Percentiles rank a stretch among this genome's conserved stretches.
Conservation (phyloP, 2,888 invertebrate species). For the Euproctis similis region DNA sequence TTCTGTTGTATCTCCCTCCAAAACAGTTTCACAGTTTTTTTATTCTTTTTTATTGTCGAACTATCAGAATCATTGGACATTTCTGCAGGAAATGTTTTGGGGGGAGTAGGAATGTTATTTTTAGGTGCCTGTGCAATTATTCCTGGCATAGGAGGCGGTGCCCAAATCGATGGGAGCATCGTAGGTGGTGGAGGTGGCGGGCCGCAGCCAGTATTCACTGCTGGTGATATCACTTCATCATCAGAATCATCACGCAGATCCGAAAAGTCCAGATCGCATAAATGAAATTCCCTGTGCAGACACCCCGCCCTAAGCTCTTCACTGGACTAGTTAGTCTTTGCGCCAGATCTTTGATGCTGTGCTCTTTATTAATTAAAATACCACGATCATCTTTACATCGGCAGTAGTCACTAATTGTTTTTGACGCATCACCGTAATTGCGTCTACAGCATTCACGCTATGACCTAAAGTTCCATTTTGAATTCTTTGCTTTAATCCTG, state of each 20-base stretch:
- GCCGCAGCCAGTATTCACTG: conserved; percentile 78
- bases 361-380: conserved; percentile 84
- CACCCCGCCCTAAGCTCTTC: conserved; percentile 85
- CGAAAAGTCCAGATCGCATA: conserved; percentile 97
- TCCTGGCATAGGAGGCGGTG: conserved; percentile 71
- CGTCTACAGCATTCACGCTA: conserved; percentile 64
- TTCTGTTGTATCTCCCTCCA: conserved; percentile 96
- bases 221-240: conserved; percentile 83
- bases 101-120: conserved; percentile 51
- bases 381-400: conserved; percentile 77
- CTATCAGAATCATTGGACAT: conserved; percentile 57
- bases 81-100: conserved; percentile 46
- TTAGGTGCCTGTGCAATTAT: conserved; percentile 61
- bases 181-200: conserved; percentile 88
- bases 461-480: conserved; percentile 76
- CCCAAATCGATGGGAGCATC: conserved; percentile 69
- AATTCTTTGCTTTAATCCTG: conserved; percentile 76
- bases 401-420: conserved; percentile 76
- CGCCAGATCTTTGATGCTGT: conserved; percentile 91
- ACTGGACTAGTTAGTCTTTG: conserved; percentile 86
- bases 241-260: conserved; percentile 94
- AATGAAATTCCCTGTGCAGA: conserved; percentile 83
- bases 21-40: conserved; percentile 97
- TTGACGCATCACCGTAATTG: conserved; percentile 57
- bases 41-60: conserved; percentile 85